Percentiles rank a stretch among this genome's conserved stretches.
Conservation (phyloP, 2,113 vertebrate species). For the Phrynosoma blainvillii region DNA sequence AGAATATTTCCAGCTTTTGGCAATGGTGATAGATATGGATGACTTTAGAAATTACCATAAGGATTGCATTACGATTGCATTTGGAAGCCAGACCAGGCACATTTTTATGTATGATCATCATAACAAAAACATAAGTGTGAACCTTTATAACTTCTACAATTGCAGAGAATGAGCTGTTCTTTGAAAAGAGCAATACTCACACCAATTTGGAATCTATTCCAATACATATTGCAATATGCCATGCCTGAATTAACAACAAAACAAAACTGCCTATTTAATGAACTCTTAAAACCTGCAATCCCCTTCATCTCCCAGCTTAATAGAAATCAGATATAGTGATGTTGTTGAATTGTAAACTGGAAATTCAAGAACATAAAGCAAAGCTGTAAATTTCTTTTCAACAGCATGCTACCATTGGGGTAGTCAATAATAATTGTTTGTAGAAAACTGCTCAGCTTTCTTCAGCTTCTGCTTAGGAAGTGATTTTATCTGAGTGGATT, state of each 20-base stretch:
- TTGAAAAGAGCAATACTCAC: conserved; percentile 33
- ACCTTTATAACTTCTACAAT: conserved; percentile 26
- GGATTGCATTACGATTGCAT: neutral
- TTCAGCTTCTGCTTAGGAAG: conserved; percentile 48
- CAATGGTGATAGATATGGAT: neutral
- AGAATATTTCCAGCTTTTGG: neutral
- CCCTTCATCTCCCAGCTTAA: conserved; percentile 57
- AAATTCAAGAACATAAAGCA: conserved; percentile 63
- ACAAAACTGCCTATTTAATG: conserved; percentile 52
- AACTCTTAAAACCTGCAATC: conserved; percentile 55
- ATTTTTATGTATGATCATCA: neutral
- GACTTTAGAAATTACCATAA: neutral
- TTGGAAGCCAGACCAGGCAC: neutral
- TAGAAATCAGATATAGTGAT: conserved; percentile 64
- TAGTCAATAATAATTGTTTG: conserved; percentile 63
- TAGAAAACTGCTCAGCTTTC: conserved; percentile 50
- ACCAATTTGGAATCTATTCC: conserved; percentile 25
- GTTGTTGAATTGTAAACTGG: conserved; percentile 43
- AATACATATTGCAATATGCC: conserved; percentile 20
- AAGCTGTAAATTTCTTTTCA: conserved; percentile 67
- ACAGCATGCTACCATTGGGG: neutral
- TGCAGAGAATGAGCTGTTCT: conserved; percentile 12
- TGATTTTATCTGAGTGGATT: conserved; percentile 50
- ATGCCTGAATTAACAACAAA: conserved; percentile 63
- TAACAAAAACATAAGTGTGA: conserved; percentile 8